These are phyloP conservation scores for Emmelina monodactyla DNA, from an alignment of 2,888 invertebrate genomes.

Conservation along the genomic window DNA sequence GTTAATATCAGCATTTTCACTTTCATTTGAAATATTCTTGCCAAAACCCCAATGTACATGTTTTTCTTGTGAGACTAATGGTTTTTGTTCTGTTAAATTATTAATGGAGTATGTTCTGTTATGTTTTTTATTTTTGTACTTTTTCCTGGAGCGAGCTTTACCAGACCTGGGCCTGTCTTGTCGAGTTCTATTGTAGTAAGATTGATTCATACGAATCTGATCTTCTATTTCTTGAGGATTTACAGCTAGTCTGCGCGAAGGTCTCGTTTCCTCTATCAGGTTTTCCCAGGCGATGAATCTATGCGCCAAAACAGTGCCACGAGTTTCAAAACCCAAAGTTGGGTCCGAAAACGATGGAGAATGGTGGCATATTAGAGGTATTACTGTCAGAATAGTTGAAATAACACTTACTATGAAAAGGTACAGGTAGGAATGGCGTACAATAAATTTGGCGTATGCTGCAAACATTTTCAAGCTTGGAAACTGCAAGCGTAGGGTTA, in stretches of 20 bases:
- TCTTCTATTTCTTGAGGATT: constrained; percentile 75
- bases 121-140: constrained; percentile 37
- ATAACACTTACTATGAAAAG: constrained; percentile 43
- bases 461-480: constrained; percentile 44
- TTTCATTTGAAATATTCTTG: constrained; percentile 63
- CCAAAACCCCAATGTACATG: constrained; percentile 68
- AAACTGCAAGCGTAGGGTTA: too few species aligned
- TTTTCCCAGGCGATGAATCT: constrained; percentile 86
- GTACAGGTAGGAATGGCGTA: constrained; percentile 51
- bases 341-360: constrained; percentile 87
- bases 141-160: constrained; percentile 36
- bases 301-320: constrained; percentile 85
- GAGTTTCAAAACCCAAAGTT: constrained; percentile 89
- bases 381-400: constrained; percentile 43
- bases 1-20: constrained; percentile 58
- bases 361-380: constrained; percentile 45
- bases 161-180: constrained; percentile 37
- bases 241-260: constrained; percentile 72
- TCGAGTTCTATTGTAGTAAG: constrained; percentile 37
- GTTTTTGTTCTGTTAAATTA: constrained; percentile 3
- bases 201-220: constrained; percentile 53
- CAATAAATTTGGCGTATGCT: constrained; percentile 57
- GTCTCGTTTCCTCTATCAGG: constrained; percentile 76
- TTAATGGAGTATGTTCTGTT: constrained; percentile 30
- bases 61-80: constrained; percentile 24